Conservation (phyloP, 1,140 invertebrate species). For the Planococcus citri region DNA sequence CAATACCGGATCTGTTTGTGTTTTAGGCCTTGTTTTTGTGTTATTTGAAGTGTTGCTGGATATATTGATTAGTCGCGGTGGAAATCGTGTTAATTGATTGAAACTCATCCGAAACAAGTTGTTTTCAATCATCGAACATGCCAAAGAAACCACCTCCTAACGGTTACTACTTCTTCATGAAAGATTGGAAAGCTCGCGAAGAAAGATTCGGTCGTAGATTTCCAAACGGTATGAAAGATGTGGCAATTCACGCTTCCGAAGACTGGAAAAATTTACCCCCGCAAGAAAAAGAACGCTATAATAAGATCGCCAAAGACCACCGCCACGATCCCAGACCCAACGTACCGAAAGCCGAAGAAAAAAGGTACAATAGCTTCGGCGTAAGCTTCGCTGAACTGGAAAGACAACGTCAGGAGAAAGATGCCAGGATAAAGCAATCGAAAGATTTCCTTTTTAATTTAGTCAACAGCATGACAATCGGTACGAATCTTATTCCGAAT, state of each 20-base stretch:
- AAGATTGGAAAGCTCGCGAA: not conserved
- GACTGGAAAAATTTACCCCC: not conserved
- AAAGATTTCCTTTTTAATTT: not conserved
- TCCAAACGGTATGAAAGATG: not conserved
- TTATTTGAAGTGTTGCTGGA: no score
- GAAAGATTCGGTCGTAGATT: not conserved
- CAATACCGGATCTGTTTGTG: no score
- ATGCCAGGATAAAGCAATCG: not conserved
- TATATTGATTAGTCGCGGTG: no score
- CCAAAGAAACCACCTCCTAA: slow-evolving; percentile 11
- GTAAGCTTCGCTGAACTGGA: not conserved
- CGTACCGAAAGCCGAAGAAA: not conserved
- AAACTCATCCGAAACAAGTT: not conserved
- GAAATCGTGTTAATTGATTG: no score
- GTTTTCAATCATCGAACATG: not conserved
- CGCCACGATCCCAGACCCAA: not conserved
- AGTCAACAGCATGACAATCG: not conserved
- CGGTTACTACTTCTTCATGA: not conserved
- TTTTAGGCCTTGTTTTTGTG: no score
- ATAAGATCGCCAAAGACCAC: not conserved
- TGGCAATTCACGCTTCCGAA: not conserved
- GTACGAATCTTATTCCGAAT: not conserved
- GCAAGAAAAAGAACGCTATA: not conserved
- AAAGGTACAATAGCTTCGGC: not conserved
- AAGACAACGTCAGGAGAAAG: not conserved